Evolutionary conservation across 2,797 vertebrate species (phyloP).

Genomic region (Paramormyrops hopkinsi): DNA sequence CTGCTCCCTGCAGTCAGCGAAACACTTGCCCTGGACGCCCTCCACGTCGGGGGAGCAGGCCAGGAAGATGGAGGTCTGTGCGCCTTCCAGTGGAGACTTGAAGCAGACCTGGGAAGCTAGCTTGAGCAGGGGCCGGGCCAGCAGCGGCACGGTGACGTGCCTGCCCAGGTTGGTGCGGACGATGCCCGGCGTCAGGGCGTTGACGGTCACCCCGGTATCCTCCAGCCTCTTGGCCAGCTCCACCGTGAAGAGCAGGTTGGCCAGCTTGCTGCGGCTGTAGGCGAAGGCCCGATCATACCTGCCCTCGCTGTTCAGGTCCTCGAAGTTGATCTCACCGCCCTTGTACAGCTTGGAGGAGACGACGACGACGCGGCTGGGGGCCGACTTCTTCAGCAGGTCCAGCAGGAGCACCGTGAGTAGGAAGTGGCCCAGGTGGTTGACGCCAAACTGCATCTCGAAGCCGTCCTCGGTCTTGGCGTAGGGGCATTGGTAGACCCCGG

Average conservation of each 20-base stretch:
- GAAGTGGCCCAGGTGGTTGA: constrained; percentile 83
- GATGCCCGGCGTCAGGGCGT: constrained; percentile 78
- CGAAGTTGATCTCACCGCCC: constrained; percentile 80
- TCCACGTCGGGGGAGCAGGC: constrained; percentile 77
- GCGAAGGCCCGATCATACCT: constrained; percentile 75
- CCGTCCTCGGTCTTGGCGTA: constrained; percentile 77
- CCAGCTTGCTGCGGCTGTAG: constrained; percentile 81
- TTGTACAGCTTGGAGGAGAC: constrained; percentile 89
- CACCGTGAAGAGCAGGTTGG: constrained; percentile 78
- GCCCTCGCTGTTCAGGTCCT: constrained; percentile 80
- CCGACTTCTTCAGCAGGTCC: constrained; percentile 74
- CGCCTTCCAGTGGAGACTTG: constrained; percentile 75
- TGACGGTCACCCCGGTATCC: constrained; percentile 72
- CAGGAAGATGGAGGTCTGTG: constrained; percentile 75
- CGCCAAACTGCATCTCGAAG: constrained; percentile 83
- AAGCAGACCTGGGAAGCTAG: constrained; percentile 77
- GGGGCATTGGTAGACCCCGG: constrained; percentile 80
- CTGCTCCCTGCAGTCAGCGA: constrained; percentile 78
- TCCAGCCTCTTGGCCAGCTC: constrained; percentile 73
- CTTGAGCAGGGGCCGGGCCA: constrained; percentile 71
- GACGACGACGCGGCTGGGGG: constrained; percentile 79
- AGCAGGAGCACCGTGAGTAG: constrained; percentile 76
- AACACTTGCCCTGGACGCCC: constrained; percentile 73
- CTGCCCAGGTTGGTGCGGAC: constrained; percentile 82
- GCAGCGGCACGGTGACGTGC: constrained; percentile 66